These are phyloP conservation scores for Rhynchotus rufescens DNA, from an alignment of 2,797 vertebrate species.

Conservation along the genomic window DNA sequence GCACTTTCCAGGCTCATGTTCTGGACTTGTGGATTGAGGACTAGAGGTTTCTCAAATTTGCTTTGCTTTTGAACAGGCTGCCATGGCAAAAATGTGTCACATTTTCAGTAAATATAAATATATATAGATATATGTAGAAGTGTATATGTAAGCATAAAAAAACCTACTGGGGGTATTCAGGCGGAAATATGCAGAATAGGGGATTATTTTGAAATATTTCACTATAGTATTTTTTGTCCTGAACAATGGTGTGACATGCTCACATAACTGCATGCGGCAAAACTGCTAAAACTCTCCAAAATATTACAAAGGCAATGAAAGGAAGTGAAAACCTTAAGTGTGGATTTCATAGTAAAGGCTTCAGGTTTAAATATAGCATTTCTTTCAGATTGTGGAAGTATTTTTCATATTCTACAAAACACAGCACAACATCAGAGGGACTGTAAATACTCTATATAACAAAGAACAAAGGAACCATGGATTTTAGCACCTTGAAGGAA, in stretches of 20 bases:
- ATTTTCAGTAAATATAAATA: not conserved
- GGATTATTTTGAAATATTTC: conserved; percentile 1
- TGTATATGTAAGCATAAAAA: not conserved
- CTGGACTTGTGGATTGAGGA: not conserved
- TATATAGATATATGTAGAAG: not conserved
- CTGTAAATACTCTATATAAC: not conserved
- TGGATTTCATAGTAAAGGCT: not conserved
- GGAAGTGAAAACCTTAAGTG: not conserved
- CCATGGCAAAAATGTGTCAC: not conserved
- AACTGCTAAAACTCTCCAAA: not conserved
- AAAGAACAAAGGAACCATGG: not conserved
- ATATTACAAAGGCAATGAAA: not conserved
- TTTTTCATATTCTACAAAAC: not conserved
- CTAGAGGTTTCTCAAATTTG: not conserved
- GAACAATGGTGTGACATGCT: not conserved
- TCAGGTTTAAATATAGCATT: not conserved
- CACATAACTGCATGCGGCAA: not conserved
- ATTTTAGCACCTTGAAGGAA: conserved; percentile 3
- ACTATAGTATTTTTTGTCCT: not conserved
- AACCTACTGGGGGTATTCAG: not conserved
- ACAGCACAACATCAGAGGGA: not conserved
- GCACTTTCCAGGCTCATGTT: not conserved
- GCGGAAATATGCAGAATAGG: not conserved
- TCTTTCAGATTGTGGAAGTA: not conserved
- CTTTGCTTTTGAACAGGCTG: not conserved